phyloP scores from a whole-genome alignment of 2,797 vertebrate species.

The Salarias fasciatus region DNA sequence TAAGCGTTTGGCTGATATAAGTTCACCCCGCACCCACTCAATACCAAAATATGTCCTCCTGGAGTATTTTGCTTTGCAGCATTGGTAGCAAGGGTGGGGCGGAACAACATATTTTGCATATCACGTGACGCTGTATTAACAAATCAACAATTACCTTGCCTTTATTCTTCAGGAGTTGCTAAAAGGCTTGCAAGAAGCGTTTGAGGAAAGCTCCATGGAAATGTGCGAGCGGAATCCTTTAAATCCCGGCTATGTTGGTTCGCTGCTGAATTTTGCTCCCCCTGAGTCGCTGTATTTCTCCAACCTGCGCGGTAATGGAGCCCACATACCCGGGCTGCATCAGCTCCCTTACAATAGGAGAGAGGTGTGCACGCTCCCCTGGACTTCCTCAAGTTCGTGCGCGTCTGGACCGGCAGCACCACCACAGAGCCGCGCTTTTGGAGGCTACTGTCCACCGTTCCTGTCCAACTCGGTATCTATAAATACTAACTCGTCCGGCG shows the following conservation, averaged over 20 bases:
- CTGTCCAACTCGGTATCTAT: slow-evolving; percentile 82
- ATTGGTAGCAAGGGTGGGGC: slow-evolving; percentile 85
- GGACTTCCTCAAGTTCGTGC: slow-evolving; percentile 90
- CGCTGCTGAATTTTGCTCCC: slow-evolving; percentile 90
- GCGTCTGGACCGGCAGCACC: slow-evolving; percentile 78
- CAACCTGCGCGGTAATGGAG: slow-evolving; percentile 91
- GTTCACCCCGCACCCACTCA: slow-evolving; percentile 40
- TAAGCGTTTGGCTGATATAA: slow-evolving; percentile 17
- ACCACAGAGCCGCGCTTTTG: slow-evolving; percentile 86
- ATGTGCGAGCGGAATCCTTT: slow-evolving; percentile 97
- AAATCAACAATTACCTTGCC: slow-evolving; percentile 91
- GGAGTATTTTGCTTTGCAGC: slow-evolving; percentile 68
- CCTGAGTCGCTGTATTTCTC: slow-evolving; percentile 93
- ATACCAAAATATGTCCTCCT: slow-evolving; percentile 62
- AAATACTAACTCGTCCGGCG: slow-evolving; percentile 73
- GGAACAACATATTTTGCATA: slow-evolving; percentile 83
- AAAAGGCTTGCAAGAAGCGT: slow-evolving; percentile 86
- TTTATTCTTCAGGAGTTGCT: slow-evolving; percentile 92
- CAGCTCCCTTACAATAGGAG: slow-evolving; percentile 87
- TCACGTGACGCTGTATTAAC: slow-evolving; percentile 86
- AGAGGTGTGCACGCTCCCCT: slow-evolving; percentile 88
- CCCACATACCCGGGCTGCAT: slow-evolving; percentile 88
- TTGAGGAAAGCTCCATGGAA: slow-evolving; percentile 86
- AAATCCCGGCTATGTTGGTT: slow-evolving; percentile 93
- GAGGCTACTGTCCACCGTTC: slow-evolving; percentile 88